phyloP scores from a whole-genome alignment of 2,797 vertebrate genomes.

The Hapalemur alaotrensis region DNA sequence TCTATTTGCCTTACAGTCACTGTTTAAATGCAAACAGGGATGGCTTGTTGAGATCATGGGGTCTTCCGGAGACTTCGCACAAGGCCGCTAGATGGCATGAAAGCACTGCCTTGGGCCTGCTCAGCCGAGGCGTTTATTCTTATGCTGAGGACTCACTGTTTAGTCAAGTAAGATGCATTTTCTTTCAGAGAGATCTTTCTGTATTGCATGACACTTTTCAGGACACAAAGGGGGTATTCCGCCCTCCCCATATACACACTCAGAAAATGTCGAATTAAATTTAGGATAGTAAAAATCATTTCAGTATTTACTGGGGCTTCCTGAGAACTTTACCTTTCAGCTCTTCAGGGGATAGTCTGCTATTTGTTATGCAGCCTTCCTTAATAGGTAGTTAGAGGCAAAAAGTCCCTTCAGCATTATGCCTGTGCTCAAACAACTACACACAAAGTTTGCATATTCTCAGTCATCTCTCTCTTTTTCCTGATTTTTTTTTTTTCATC shows the following conservation, averaged over 20 bases:
- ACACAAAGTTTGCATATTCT: slow-evolving; percentile 67
- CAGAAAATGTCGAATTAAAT: slow-evolving; percentile 71
- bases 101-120: slow-evolving; percentile 66
- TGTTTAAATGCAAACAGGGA: neutral
- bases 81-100: slow-evolving; percentile 83
- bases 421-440: slow-evolving; percentile 51
- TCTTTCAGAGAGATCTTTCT: slow-evolving; percentile 66
- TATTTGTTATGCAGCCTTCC: slow-evolving; percentile 62
- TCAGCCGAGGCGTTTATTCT: neutral
- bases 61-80: neutral
- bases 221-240: slow-evolving; percentile 47
- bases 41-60: neutral
- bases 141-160: slow-evolving; percentile 61
- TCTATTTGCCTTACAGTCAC: neutral
- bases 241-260: neutral
- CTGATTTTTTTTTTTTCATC: slow-evolving; percentile 62
- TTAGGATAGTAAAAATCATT: slow-evolving; percentile 67
- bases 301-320: slow-evolving; percentile 52
- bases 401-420: slow-evolving; percentile 54
- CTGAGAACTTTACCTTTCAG: slow-evolving; percentile 72
- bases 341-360: slow-evolving; percentile 54
- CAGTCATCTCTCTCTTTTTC: slow-evolving; percentile 58
- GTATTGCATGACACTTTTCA: slow-evolving; percentile 46
- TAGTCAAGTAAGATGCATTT: slow-evolving; percentile 67
- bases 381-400: slow-evolving; percentile 44